phyloP scores from a whole-genome alignment of 2,113 vertebrate species.

The Daboia siamensis region DNA sequence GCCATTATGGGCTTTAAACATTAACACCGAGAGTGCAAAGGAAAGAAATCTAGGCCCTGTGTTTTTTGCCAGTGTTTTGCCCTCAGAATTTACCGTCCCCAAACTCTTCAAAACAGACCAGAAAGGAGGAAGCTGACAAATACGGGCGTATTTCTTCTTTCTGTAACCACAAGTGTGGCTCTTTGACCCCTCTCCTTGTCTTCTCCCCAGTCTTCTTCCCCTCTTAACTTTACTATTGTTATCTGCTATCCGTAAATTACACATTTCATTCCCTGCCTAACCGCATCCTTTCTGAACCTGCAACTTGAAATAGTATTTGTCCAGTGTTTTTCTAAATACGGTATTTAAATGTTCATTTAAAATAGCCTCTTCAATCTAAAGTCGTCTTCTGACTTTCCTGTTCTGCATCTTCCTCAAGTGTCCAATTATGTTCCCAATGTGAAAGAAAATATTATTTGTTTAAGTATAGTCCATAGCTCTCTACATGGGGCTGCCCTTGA shows the following conservation, averaged over 20 bases:
- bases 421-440: not conserved
- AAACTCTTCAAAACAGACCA: not conserved
- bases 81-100: not conserved
- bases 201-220: not conserved
- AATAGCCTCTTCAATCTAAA: not conserved
- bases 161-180: not conserved
- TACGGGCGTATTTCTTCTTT: not conserved
- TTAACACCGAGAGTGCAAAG: not conserved
- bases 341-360: not conserved
- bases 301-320: not conserved
- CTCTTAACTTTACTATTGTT: not conserved
- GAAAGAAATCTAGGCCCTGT: not conserved
- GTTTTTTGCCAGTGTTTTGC: not conserved
- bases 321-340: not conserved
- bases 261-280: not conserved
- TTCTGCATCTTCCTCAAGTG: not conserved
- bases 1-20: not conserved
- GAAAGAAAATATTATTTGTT: not conserved
- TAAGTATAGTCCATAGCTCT: not conserved
- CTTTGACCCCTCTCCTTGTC: not conserved
- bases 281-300: slow-evolving; percentile 2
- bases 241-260: not conserved
- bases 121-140: not conserved
- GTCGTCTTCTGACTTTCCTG: not conserved
- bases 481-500: too few species aligned